Evolutionary conservation across 2,113 vertebrate species (phyloP).

Genomic region (Notechis scutatus): DNA sequence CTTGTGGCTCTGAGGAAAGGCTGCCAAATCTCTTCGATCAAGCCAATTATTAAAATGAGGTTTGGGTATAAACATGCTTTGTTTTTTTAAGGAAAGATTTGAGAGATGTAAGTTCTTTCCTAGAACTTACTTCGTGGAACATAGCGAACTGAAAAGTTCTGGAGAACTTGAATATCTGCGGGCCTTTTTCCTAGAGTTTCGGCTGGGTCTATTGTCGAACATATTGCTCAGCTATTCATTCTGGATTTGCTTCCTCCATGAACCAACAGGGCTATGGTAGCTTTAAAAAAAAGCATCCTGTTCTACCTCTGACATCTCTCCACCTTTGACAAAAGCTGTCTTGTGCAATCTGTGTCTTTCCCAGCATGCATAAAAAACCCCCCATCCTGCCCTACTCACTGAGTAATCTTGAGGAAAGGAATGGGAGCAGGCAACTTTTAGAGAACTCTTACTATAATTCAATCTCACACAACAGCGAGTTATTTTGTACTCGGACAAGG

Average conservation of each 20-base stretch:
- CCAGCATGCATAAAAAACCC: not conserved
- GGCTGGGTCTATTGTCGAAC: not conserved
- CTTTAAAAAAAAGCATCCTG: not conserved
- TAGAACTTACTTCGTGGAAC: not conserved
- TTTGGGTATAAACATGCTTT: not conserved
- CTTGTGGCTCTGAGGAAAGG: not conserved
- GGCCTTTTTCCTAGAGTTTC: not conserved
- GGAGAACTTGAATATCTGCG: not conserved
- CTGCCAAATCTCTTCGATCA: not conserved
- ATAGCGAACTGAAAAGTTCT: not conserved
- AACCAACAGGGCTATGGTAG: not conserved
- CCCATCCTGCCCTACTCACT: not conserved
- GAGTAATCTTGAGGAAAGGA: not conserved
- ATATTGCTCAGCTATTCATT: not conserved
- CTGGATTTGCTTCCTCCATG: not conserved
- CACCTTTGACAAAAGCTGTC: not conserved
- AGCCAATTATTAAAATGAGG: not conserved
- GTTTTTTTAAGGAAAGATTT: not conserved
- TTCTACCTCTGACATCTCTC: not conserved
- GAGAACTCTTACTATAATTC: constrained; percentile 62
- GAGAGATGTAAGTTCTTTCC: too few relatives aligned
- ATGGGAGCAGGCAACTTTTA: not conserved
- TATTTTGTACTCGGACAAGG: constrained; percentile 44
- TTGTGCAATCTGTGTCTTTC: constrained; percentile 6
- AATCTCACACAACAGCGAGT: constrained; percentile 48